These are phyloP conservation scores for Phthorimaea operculella DNA, from an alignment of 1,140 invertebrate species.

Conservation along the genomic window DNA sequence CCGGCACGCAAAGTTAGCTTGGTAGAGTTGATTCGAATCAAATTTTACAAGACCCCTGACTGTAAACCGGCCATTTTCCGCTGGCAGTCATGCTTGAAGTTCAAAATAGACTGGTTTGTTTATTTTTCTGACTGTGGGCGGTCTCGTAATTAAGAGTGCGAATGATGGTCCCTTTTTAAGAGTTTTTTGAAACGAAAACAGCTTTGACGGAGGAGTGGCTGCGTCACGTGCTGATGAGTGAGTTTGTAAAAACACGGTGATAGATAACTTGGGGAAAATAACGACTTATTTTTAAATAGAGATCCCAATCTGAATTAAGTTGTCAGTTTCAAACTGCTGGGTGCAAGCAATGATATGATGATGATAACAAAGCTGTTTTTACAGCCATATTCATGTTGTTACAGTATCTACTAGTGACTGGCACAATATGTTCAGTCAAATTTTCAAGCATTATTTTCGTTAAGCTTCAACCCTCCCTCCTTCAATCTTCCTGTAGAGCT, in stretches of 20 bases:
- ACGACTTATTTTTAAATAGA: neutral
- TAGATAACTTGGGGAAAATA: neutral
- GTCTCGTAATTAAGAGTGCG: slow-evolving; percentile 58
- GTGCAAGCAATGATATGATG: no score
- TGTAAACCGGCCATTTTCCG: slow-evolving; percentile 7
- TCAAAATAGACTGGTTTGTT: slow-evolving; percentile 37
- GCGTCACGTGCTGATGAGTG: slow-evolving; percentile 31
- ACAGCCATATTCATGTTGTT: no score
- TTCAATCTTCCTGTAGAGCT: no score
- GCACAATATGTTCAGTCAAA: no score
- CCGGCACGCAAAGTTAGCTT: neutral
- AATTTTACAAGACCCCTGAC: slow-evolving; percentile 20
- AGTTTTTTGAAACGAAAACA: slow-evolving; percentile 21
- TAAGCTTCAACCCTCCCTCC: no score
- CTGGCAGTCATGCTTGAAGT: slow-evolving; percentile 5
- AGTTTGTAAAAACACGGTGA: slow-evolving; percentile 18
- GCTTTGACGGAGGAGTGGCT: slow-evolving; percentile 21
- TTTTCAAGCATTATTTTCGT: no score
- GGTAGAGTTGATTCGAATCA: slow-evolving; percentile 11
- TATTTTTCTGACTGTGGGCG: slow-evolving; percentile 41
- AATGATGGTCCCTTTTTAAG: slow-evolving; percentile 47
- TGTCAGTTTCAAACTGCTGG: no score
- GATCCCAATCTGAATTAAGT: no score
- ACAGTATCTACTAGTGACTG: no score
- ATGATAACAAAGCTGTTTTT: no score